phyloP scores from a whole-genome alignment of 2,113 vertebrate species.

The Amphiprion ocellaris region DNA sequence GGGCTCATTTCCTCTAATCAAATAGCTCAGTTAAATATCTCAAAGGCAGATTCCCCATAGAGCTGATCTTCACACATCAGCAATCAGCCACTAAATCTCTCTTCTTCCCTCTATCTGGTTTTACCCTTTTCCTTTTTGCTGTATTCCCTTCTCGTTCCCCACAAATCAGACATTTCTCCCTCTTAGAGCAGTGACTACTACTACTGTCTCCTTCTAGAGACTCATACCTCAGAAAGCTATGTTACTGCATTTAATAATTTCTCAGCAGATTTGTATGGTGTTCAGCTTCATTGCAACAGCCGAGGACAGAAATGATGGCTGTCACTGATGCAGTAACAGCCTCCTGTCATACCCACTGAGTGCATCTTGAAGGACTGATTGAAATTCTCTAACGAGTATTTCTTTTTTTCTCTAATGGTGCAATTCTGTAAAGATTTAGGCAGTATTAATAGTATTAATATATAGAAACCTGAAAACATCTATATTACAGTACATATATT shows the following conservation, averaged over 20 bases:
- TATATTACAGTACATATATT: too few relatives aligned
- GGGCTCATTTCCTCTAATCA: constrained; percentile 75
- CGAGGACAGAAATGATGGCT: background rate
- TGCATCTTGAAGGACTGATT: background rate
- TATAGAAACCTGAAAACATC: background rate
- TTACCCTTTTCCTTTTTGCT: constrained; percentile 9
- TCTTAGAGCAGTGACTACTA: background rate
- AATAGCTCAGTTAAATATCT: constrained; percentile 70
- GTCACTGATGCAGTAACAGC: constrained; percentile 1
- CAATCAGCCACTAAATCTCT: constrained; percentile 51
- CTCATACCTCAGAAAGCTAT: background rate
- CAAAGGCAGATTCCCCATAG: constrained; percentile 67
- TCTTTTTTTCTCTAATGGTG: background rate
- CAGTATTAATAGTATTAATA: background rate
- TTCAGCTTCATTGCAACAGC: background rate
- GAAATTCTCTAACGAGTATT: background rate
- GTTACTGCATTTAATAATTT: constrained; percentile 7
- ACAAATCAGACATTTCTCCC: constrained; percentile 11
- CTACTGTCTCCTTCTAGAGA: background rate
- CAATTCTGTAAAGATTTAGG: background rate
- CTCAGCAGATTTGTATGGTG: background rate
- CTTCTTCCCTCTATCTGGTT: constrained; percentile 2
- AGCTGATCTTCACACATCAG: constrained; percentile 62
- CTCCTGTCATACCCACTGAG: background rate
- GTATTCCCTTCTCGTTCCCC: background rate